Evolutionary conservation across 2,888 invertebrate species (phyloP).

Genomic region (Cosmia trapezina): DNA sequence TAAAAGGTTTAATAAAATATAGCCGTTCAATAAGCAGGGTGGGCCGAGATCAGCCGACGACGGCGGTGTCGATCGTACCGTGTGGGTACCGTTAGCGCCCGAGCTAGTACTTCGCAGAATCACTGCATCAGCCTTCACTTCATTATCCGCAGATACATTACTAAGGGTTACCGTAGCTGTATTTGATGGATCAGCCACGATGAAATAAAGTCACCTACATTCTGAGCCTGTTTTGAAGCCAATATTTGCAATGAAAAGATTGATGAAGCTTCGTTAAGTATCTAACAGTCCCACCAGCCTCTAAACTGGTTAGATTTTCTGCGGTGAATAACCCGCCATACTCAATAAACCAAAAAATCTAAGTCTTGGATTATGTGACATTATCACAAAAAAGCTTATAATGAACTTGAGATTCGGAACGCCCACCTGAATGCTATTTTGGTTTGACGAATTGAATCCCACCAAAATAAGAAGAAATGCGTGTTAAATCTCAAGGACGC

Average conservation of each 20-base stretch:
- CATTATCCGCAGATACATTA: slow-evolving; percentile 46
- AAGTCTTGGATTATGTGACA: slow-evolving; percentile 41
- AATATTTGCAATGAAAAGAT: slow-evolving; percentile 39
- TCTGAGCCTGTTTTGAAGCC: slow-evolving; percentile 25
- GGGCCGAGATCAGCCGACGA: slow-evolving; percentile 55
- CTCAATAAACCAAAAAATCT: slow-evolving; percentile 15
- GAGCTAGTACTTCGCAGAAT: slow-evolving; percentile 62
- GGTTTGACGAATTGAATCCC: slow-evolving; percentile 46
- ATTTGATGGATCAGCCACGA: slow-evolving; percentile 37
- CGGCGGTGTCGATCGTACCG: slow-evolving; percentile 36
- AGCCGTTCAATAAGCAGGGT: slow-evolving; percentile 46
- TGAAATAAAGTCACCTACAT: slow-evolving; percentile 40
- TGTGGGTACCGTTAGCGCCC: slow-evolving; percentile 62
- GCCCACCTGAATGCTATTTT: slow-evolving; percentile 39
- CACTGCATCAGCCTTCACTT: slow-evolving; percentile 59
- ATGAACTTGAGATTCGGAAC: slow-evolving; percentile 50
- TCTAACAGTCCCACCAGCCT: slow-evolving; percentile 5
- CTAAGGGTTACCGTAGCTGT: slow-evolving; percentile 42
- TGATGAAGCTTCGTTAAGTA: slow-evolving; percentile 23
- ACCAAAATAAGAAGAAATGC: slow-evolving; percentile 56
- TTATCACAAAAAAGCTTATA: slow-evolving; percentile 46
- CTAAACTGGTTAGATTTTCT: slow-evolving; percentile 14
- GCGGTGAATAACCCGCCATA: slow-evolving; percentile 16
- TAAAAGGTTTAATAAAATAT: slow-evolving; percentile 46
- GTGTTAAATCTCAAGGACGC: slow-evolving; percentile 59